Conservation (phyloP, 2,888 invertebrate species). For the Gymnoscelis rufifasciata region DNA sequence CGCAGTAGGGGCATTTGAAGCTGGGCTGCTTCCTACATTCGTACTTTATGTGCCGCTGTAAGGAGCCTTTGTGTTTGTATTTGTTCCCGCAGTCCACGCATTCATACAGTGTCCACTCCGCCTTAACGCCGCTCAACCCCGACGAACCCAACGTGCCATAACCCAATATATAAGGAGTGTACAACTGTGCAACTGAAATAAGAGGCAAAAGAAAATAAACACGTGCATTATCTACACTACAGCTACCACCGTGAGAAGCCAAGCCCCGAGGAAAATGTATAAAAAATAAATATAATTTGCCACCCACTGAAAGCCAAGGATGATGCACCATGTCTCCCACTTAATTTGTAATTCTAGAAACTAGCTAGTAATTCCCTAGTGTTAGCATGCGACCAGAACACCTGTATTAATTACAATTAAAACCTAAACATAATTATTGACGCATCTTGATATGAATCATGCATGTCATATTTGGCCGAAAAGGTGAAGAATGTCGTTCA, state of each 20-base stretch:
- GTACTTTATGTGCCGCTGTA: conserved; percentile 86
- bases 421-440: conserved; percentile 2
- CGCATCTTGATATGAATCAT: conserved; percentile 27
- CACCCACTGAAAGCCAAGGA: conserved; percentile 64
- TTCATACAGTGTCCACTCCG: conserved; percentile 75
- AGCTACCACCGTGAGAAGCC: conserved; percentile 67
- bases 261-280: conserved; percentile 54
- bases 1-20: conserved; percentile 84
- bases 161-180: conserved; percentile 78
- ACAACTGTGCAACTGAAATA: conserved; percentile 79
- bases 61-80: conserved; percentile 88
- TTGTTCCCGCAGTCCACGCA: conserved; percentile 88
- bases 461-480: conserved; percentile 21
- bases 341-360: conserved; percentile 54
- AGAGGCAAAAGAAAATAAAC: conserved; percentile 75
- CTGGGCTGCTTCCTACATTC: conserved; percentile 86
- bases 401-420: conserved; percentile 35
- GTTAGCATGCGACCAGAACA: conserved; percentile 55
- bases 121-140: conserved; percentile 67
- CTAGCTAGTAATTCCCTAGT: conserved; percentile 42
- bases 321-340: conserved; percentile 79
- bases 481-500: not conserved
- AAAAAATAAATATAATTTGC: conserved; percentile 34
- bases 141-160: conserved; percentile 52
- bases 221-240: conserved; percentile 64